Evolutionary conservation across 2,888 invertebrate genomes (phyloP).

Genomic region (Resseliella maxima): DNA sequence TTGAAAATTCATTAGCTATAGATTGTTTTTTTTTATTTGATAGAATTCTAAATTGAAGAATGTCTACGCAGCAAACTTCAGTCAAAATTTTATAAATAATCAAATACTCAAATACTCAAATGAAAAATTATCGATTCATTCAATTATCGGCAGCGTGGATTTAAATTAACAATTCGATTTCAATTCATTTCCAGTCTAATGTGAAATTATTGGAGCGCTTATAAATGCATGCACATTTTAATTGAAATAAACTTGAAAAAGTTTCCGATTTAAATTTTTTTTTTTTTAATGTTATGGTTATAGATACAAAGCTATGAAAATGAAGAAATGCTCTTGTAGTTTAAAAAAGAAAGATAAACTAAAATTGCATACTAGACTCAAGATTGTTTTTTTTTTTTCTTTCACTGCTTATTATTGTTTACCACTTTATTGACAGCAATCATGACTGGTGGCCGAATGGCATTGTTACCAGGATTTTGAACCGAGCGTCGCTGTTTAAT

Average conservation of each 20-base stretch:
- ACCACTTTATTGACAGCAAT: conserved; percentile 47
- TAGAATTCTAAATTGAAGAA: no score
- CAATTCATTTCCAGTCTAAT: not conserved
- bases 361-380: not conserved
- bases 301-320: not conserved
- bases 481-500: conserved; percentile 73
- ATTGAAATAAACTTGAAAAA: not conserved
- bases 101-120: not conserved
- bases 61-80: no score
- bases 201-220: not conserved
- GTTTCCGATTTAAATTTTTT: not conserved
- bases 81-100: not conserved
- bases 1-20: no score
- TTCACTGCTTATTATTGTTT: conserved; percentile 31
- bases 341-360: conserved; percentile 8
- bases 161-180: not conserved
- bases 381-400: not conserved
- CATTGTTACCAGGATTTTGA: conserved; percentile 55
- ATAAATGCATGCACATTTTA: not conserved
- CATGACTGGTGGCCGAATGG: conserved; percentile 32
- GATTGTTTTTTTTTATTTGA: no score
- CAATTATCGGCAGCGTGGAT: not conserved
- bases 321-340: not conserved
- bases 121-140: not conserved
- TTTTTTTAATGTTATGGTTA: not conserved